Conservation (phyloP, 2,113 vertebrate genomes). For the Brienomyrus longianalis region DNA sequence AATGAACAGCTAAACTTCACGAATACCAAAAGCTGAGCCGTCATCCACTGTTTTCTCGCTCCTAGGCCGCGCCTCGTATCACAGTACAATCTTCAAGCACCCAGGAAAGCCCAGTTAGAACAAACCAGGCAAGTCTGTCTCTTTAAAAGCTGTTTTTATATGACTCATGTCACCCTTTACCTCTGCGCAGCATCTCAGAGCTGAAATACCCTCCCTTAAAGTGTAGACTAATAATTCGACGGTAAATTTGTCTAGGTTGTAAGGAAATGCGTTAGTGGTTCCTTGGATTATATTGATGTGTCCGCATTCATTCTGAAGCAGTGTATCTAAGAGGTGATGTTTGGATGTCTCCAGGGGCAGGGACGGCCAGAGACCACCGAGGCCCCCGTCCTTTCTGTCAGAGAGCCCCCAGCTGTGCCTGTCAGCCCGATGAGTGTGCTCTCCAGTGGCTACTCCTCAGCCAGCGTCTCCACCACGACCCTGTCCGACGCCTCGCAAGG, state of each 20-base stretch:
- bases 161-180: neutral
- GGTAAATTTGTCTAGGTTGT: neutral
- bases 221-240: neutral
- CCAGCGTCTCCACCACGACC: conserved; percentile 72
- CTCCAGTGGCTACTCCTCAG: conserved; percentile 80
- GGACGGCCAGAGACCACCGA: neutral
- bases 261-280: neutral
- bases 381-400: conserved; percentile 45
- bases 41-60: neutral
- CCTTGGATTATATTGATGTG: neutral
- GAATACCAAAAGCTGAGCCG: neutral
- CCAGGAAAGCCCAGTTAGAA: conserved; percentile 45
- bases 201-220: neutral
- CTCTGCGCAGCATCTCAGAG: neutral
- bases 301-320: neutral
- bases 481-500: conserved; percentile 62
- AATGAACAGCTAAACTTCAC: neutral
- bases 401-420: conserved; percentile 46
- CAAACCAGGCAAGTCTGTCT: conserved; percentile 40
- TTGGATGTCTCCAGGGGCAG: neutral
- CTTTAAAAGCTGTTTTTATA: neutral
- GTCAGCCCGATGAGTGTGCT: conserved; percentile 71
- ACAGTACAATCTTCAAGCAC: conserved; percentile 58
- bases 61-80: conserved; percentile 55
- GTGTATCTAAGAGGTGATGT: neutral